These are phyloP conservation scores for Micropoecilia bifurca DNA, from an alignment of 2,797 vertebrate species.

Conservation along the genomic window DNA sequence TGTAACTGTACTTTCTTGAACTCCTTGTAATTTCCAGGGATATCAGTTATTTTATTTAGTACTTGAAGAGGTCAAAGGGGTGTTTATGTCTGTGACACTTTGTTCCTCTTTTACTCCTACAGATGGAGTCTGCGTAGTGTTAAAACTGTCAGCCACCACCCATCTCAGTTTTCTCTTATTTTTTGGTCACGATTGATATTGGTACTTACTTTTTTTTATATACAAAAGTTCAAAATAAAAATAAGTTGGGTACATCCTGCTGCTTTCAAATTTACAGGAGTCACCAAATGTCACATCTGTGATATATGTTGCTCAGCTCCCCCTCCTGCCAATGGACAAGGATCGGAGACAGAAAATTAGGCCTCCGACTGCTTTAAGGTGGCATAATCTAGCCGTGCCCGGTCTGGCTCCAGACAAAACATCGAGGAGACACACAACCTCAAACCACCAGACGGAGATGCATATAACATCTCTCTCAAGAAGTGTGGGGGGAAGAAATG, in stretches of 20 bases:
- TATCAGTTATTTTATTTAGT: constrained; percentile 46
- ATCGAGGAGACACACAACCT: constrained; percentile 50
- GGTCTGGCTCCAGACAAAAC: constrained; percentile 71
- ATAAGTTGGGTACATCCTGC: constrained; percentile 25
- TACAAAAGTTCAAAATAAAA: constrained; percentile 2
- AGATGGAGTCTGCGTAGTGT: constrained; percentile 5
- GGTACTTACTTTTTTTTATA: background rate
- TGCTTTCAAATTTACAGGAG: constrained; percentile 39
- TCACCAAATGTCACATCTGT: constrained; percentile 20
- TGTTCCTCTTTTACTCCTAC: constrained; percentile 21
- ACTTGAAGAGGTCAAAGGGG: constrained; percentile 38
- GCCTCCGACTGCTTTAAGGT: constrained; percentile 57
- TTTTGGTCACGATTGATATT: constrained; percentile 8
- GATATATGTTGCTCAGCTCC: constrained; percentile 15
- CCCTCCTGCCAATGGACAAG: constrained; percentile 28
- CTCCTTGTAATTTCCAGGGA: constrained; percentile 40
- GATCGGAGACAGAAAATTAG: constrained; percentile 51
- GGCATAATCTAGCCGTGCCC: constrained; percentile 62
- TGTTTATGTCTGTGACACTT: constrained; percentile 38
- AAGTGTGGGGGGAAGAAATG: constrained; percentile 6
- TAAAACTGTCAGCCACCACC: constrained; percentile 3
- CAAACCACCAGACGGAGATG: constrained; percentile 57
- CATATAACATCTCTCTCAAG: constrained; percentile 55
- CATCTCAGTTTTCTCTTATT: background rate
- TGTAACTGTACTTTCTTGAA: constrained; percentile 23